phyloP scores from a whole-genome alignment of 2,797 vertebrate species.

The Pogoniulus pusillus region DNA sequence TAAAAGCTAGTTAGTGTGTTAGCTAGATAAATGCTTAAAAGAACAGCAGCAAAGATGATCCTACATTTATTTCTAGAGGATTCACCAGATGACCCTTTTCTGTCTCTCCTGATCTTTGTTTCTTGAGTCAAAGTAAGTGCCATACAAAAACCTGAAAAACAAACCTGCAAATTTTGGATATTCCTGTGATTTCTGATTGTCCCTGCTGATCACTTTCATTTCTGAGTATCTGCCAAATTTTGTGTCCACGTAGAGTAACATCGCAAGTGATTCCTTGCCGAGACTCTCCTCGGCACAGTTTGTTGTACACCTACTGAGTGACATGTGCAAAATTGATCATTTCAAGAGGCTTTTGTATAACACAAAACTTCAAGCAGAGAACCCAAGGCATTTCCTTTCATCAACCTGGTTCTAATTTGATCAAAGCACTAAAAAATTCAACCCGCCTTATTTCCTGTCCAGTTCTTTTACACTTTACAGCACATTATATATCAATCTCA shows the following conservation, averaged over 20 bases:
- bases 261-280: background rate
- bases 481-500: conserved; percentile 46
- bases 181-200: background rate
- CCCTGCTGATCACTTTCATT: background rate
- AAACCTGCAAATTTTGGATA: background rate
- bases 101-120: background rate
- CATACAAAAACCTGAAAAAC: conserved; percentile 13
- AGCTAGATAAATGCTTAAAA: conserved; percentile 64
- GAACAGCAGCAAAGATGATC: conserved; percentile 59
- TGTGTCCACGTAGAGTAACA: background rate
- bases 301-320: conserved; percentile 16
- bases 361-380: conserved; percentile 63
- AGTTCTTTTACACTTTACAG: conserved; percentile 54
- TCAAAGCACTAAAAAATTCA: conserved; percentile 64
- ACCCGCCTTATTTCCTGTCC: conserved; percentile 67
- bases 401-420: conserved; percentile 74
- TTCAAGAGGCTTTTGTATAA: conserved; percentile 57
- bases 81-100: conserved; percentile 38
- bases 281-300: background rate
- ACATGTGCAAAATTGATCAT: conserved; percentile 59
- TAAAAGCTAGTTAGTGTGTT: conserved; percentile 70
- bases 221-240: background rate
- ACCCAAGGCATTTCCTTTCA: conserved; percentile 74
- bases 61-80: conserved; percentile 53
- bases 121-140: conserved; percentile 15